Conservation (phyloP, 2,113 vertebrate species). For the Laticauda colubrina region DNA sequence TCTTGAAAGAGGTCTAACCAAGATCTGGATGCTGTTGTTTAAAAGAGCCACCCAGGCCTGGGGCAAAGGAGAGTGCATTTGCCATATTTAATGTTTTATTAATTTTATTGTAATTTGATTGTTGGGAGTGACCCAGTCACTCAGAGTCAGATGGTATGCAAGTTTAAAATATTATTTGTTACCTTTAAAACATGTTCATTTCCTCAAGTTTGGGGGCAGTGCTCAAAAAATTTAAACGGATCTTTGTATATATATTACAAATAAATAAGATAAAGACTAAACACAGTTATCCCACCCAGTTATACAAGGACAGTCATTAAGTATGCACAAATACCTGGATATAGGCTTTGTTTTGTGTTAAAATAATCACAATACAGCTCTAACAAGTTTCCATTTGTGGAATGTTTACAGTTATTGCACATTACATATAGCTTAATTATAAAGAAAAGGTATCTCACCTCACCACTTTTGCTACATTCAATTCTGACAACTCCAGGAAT, state of each 20-base stretch:
- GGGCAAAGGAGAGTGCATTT: neutral
- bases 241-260: neutral
- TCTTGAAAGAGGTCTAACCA: neutral
- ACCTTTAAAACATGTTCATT: neutral
- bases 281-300: neutral
- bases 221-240: neutral
- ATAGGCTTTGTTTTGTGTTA: neutral
- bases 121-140: neutral
- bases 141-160: neutral
- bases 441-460: constrained; percentile 69
- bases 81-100: neutral
- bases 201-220: neutral
- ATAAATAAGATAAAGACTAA: neutral
- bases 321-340: neutral
- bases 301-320: neutral
- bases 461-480: constrained; percentile 73
- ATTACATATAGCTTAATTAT: neutral
- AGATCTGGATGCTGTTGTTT: neutral
- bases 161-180: neutral
- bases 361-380: neutral
- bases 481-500: constrained; percentile 81
- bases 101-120: neutral
- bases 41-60: neutral
- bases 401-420: neutral
- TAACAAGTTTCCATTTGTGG: neutral